Base-by-base conservation (phyloP, 2,113 vertebrate species). In the Anguilla rostrata region DNA sequence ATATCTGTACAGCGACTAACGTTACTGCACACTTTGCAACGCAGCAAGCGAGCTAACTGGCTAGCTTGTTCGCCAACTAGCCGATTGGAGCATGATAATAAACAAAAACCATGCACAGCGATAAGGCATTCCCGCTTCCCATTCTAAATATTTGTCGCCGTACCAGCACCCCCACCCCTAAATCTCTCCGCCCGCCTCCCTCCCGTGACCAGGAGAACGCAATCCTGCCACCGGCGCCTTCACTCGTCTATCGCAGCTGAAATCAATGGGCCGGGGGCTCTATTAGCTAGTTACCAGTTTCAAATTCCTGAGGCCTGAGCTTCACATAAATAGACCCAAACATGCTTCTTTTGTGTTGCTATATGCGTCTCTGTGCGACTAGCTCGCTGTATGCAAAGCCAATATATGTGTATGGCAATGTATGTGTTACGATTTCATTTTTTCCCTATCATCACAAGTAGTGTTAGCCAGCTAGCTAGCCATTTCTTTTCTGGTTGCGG, bases 121-220 rank as follows among this genome's bases (percentile, higher is more conserved):
- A 41, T 20, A n/a, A 75, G 26, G 22, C 83, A 87, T 84, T 89
- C 87, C 87, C 87, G 86, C 84, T 88, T 87, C 85, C 26, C 83
- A 86, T 83, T 87, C 83, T 86, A 88, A 46, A 87, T 89, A 82
- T n/a, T 86, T 88, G 91, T 89, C 91, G 87, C 87, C 87, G 88
- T 41, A 92, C 89, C 5, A 39, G 40, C 26, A 89, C 91, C 92
- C 91, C 90, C 90, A 91, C 92, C 90, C 91, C 87, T 90, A 39
- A 57, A 78, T 86, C 91, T 90, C 90, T 90, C 71, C 90, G 87
- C 84, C 87, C 81, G 82, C 86, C 85, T 46, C 78, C 86, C 84
- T 41, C 79, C 79, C 88, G 88, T 91, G 91, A 92, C 92, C 91
- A 84, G 92, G 88, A 89, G 88, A 92, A 86, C 88, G 90, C 92